Evolutionary conservation across 2,888 invertebrate species (phyloP).

Genomic region (Venustoraphidia nigricollis): DNA sequence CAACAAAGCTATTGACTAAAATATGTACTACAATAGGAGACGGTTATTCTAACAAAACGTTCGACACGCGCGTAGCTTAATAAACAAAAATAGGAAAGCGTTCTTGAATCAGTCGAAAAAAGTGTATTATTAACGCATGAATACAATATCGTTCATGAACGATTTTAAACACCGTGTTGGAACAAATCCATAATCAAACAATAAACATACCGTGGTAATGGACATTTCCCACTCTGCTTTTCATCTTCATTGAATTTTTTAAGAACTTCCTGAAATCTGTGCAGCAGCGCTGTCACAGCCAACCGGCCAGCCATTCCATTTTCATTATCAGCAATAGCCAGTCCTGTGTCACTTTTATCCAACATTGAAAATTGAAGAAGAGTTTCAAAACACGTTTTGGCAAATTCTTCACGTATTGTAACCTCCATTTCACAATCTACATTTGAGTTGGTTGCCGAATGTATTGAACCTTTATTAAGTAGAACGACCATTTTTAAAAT

Average conservation of each 20-base stretch:
- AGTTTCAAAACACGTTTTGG: slow-evolving; percentile 92
- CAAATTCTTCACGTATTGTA: slow-evolving; percentile 85
- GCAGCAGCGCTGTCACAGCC: slow-evolving; percentile 82
- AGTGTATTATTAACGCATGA: too few species aligned
- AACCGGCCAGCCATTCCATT: slow-evolving; percentile 52
- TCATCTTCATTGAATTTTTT: slow-evolving; percentile 76
- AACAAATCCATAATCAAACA: too few species aligned
- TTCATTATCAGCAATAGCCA: slow-evolving; percentile 22
- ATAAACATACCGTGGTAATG: slow-evolving; percentile 51
- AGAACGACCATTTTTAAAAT: slow-evolving; percentile 69
- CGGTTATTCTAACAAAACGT: too few species aligned
- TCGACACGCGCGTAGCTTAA: too few species aligned
- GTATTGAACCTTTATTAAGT: slow-evolving; percentile 73
- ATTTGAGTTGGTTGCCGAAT: slow-evolving; percentile 51
- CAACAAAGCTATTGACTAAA: too few species aligned
- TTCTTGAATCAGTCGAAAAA: too few species aligned
- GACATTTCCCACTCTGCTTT: slow-evolving; percentile 68
- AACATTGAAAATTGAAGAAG: slow-evolving; percentile 82
- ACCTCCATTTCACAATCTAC: slow-evolving; percentile 65
- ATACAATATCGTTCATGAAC: too few species aligned
- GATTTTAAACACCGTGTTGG: too few species aligned
- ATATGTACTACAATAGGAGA: too few species aligned
- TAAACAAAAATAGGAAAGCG: too few species aligned
- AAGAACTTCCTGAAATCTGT: slow-evolving; percentile 85
- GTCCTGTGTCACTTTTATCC: slow-evolving; percentile 43